Conservation (phyloP, 2,113 vertebrate genomes). For the Corythornis vintsioides region DNA sequence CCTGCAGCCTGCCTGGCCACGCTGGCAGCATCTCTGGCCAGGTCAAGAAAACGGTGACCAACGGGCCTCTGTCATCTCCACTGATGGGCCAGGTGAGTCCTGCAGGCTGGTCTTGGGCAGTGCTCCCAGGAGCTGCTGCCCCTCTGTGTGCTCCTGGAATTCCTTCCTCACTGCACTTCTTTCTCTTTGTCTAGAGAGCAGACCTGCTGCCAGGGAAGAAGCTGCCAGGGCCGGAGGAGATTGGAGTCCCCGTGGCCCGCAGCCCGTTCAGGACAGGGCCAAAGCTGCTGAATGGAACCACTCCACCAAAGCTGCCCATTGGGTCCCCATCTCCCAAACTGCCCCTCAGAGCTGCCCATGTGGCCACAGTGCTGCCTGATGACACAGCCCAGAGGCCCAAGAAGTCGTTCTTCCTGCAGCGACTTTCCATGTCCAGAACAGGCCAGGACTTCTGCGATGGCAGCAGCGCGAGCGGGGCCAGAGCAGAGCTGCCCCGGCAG, state of each 20-base stretch:
- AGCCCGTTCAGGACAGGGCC: neutral
- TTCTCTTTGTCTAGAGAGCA: slow-evolving; percentile 30
- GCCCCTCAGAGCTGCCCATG: slow-evolving; percentile 41
- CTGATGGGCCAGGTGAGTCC: slow-evolving; percentile 77
- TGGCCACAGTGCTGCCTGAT: slow-evolving; percentile 61
- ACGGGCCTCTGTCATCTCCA: slow-evolving; percentile 73
- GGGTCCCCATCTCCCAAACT: slow-evolving; percentile 67
- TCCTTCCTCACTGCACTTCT: neutral
- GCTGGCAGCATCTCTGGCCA: slow-evolving; percentile 50
- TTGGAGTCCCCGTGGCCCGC: slow-evolving; percentile 76
- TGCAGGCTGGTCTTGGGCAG: neutral
- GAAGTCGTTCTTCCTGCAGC: slow-evolving; percentile 74
- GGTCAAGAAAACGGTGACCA: slow-evolving; percentile 75
- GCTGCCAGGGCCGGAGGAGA: slow-evolving; percentile 74
- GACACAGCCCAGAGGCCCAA: slow-evolving; percentile 80
- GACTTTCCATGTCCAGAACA: neutral
- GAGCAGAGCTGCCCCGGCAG: slow-evolving; percentile 59
- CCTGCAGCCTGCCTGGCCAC: slow-evolving; percentile 57
- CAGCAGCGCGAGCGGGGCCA: neutral
- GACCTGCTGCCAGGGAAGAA: slow-evolving; percentile 70
- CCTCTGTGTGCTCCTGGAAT: neutral
- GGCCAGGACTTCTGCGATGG: slow-evolving; percentile 42
- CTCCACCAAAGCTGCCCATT: neutral
- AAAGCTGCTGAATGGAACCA: slow-evolving; percentile 49
- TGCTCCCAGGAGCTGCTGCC: neutral